Evolutionary conservation across 2,113 vertebrate species (phyloP).

Genomic region (Pogonocichla stellata): DNA sequence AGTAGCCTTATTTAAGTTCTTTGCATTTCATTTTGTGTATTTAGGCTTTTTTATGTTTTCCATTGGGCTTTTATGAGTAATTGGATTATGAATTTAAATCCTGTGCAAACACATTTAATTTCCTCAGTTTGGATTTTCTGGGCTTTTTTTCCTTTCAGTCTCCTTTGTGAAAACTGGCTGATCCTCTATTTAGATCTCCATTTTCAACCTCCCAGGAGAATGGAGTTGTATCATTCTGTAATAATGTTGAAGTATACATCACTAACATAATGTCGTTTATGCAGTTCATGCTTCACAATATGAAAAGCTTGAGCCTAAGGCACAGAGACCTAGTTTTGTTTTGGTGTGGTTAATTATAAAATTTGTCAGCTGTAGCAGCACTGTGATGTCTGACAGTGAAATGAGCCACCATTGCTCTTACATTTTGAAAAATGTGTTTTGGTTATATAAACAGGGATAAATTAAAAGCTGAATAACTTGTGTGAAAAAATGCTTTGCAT

Average conservation of each 20-base stretch:
- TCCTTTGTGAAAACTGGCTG: background rate
- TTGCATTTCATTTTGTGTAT: background rate
- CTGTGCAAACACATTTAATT: background rate
- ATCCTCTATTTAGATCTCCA: background rate
- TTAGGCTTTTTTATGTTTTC: conserved; percentile 10
- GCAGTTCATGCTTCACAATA: conserved; percentile 25
- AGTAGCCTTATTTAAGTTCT: background rate
- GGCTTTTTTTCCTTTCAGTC: background rate
- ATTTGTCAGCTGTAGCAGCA: background rate
- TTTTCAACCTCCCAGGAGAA: background rate
- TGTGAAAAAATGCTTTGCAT: background rate
- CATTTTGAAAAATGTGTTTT: conserved; percentile 25
- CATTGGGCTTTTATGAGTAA: background rate
- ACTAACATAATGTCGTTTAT: background rate
- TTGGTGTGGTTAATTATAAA: conserved; percentile 46
- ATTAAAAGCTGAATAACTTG: conserved; percentile 15
- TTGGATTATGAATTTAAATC: conserved; percentile 30
- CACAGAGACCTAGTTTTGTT: conserved; percentile 61
- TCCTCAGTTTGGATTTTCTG: background rate
- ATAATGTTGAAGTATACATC: background rate
- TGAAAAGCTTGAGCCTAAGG: conserved; percentile 44
- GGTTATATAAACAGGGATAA: conserved; percentile 17
- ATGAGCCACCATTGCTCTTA: conserved; percentile 31
- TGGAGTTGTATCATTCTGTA: background rate
- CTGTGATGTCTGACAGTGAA: conserved; percentile 37